A percentile compares a stretch with the other conserved stretches of the same genome.
Evolutionary conservation across 2,888 invertebrate species (phyloP).

Genomic region (Rhagium mordax): DNA sequence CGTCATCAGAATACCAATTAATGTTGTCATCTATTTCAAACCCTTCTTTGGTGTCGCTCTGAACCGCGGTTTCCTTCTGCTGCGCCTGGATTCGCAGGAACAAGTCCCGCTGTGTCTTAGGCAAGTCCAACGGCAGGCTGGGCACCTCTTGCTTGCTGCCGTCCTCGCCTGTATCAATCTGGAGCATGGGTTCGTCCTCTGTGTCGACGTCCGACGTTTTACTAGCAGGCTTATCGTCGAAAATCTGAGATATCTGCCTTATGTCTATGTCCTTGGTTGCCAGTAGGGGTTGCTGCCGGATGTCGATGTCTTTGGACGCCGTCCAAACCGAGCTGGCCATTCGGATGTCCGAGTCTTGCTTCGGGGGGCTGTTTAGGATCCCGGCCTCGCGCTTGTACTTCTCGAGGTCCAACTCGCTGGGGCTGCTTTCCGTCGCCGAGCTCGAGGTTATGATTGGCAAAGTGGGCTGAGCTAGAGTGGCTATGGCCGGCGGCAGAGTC

Average conservation of each 20-base stretch:
- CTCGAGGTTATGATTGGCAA: not conserved
- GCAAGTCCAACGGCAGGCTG: constrained; percentile 72
- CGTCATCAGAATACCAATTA: constrained; percentile 88
- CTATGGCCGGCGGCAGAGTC: constrained; percentile 60
- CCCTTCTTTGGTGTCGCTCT: constrained; percentile 60
- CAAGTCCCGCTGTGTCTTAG: constrained; percentile 78
- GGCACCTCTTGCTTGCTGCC: constrained; percentile 29
- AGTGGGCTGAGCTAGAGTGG: constrained; percentile 34
- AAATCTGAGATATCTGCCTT: constrained; percentile 64
- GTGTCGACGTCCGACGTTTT: constrained; percentile 43
- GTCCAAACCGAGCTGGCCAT: constrained; percentile 35
- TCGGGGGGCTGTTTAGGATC: constrained; percentile 33
- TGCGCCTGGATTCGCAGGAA: constrained; percentile 79
- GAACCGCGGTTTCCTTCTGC: constrained; percentile 71
- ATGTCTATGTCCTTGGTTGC: constrained; percentile 69
- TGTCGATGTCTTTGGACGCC: constrained; percentile 57
- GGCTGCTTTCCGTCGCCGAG: constrained; percentile 21
- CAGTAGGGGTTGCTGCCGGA: constrained; percentile 50
- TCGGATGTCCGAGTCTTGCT: constrained; percentile 56
- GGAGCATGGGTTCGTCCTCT: constrained; percentile 51
- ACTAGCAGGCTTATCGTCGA: constrained; percentile 39
- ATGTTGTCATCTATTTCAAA: constrained; percentile 61
- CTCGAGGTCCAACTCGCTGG: constrained; percentile 51
- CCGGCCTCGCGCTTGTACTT: constrained; percentile 58
- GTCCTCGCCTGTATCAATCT: constrained; percentile 53